Base-by-base conservation (phyloP, 2,797 vertebrate genomes). In the Leptodactylus fallax region DNA sequence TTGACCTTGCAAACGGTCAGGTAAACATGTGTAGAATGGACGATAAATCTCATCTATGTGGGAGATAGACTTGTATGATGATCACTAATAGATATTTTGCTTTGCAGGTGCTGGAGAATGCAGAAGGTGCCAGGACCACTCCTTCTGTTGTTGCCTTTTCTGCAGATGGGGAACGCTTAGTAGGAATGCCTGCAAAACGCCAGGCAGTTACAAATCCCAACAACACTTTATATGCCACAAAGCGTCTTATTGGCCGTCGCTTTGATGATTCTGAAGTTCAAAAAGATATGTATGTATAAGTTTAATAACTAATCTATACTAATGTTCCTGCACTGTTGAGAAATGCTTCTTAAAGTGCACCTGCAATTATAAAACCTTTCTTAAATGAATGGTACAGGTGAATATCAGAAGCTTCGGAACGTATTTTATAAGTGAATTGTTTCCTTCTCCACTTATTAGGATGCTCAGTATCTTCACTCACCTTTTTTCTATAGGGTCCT, bases 161-260 rank as follows among this genome's bases (percentile, higher is more conserved):
- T 0, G 91, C 95, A 0, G 98, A 99, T 0, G 97, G 97, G 0
- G 98, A 99, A 77, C 95, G 98, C 60, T 93, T 99, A 91, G 98
- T 98, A 78, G 98, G 98, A 6, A 99, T 99, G 97, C 98, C 98
- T 0, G 98, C 98, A 0, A 99, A 99, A 92, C 96, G 98, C 0
- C 98, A 99, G 93, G 93, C 98, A 0, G 98, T 99, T 58, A 99
- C 98, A 27, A 99, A 99, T 93, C 98, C 98, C 0, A 95, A 97
- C 91, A 99, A 99, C 93, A 99, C 98, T 0, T 95, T 99, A 86
- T 99, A 99, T 0, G 98, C 98, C 58, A 99, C 98, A 85, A 99
- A 99, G 90, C 97, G 98, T 45, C 96, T 99, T 60, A 99, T 99
- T 1, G 98, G 98, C 12, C 96, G 98, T 2, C 97, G 98, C 89